Evolutionary conservation across 2,888 invertebrate genomes (phyloP).

Genomic region (Digitonthophagus gazella): DNA sequence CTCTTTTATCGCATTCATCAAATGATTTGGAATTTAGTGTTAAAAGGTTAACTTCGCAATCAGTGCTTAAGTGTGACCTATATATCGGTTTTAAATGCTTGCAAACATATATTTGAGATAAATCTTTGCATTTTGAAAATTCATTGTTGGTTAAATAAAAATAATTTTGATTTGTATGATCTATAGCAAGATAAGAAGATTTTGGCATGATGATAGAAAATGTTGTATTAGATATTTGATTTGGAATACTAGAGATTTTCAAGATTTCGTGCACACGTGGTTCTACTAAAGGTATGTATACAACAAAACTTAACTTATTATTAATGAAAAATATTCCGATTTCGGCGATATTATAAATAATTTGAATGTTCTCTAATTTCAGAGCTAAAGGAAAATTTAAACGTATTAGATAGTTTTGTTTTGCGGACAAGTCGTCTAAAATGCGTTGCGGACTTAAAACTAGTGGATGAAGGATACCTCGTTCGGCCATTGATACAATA

Average conservation of each 20-base stretch:
- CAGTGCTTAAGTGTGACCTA: slow-evolving; percentile 3
- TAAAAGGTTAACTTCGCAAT: slow-evolving; percentile 6
- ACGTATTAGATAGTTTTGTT: slow-evolving; percentile 5
- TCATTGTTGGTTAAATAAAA: slow-evolving; percentile 1
- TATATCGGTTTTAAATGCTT: slow-evolving; percentile 1
- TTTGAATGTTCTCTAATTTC: neutral
- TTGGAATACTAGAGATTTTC: slow-evolving; percentile 11
- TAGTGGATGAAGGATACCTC: neutral
- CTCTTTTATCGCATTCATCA: slow-evolving; percentile 2
- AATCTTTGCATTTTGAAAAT: neutral
- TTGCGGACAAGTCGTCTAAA: slow-evolving; percentile 1
- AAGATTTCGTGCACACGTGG: slow-evolving; percentile 9
- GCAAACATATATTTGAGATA: neutral
- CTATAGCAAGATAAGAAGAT: neutral
- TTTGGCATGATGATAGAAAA: slow-evolving; percentile 9
- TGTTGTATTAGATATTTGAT: slow-evolving; percentile 4
- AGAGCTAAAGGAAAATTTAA: slow-evolving; percentile 7
- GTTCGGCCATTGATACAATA: slow-evolving; percentile 7
- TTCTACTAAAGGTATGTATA: slow-evolving; percentile 4
- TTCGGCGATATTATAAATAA: slow-evolving; percentile 6
- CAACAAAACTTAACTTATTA: slow-evolving; percentile 6
- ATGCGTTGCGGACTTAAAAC: slow-evolving; percentile 9
- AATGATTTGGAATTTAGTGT: slow-evolving; percentile 4
- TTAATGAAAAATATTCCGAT: slow-evolving; percentile 9
- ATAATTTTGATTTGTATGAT: slow-evolving; percentile 5